Base-by-base conservation (phyloP, 2,888 invertebrate genomes). In the Drosophila neutralis region DNA sequence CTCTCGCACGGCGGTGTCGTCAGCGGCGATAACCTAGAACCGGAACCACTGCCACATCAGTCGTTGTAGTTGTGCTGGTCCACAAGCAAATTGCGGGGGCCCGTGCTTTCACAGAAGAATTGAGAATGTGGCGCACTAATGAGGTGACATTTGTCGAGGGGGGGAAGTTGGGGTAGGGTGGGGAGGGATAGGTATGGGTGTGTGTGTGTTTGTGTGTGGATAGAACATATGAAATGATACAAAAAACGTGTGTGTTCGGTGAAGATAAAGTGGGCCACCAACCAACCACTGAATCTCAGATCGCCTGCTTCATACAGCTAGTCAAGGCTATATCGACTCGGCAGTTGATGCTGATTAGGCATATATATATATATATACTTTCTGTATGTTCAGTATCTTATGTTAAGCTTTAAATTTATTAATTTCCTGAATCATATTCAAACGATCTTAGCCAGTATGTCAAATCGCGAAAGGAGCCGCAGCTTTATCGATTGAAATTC, bases 1-100 rank as follows among this genome's bases (percentile, higher is more conserved):
- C 97, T 96, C 92, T 98, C 98, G 84, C 98, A 95, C 40, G 97
- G 97, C 72, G 98, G 98, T 76, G 97, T 97, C 80, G 96, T 97
- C 83, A 96, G 93, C 40, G 97, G 96, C 80, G 96, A 97, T 90
- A 98, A 94, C 93, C 97, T 96, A 93, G 92, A 93, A 93, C 93
- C 93, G 91, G 93, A 93, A 93, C 92, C 93, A 93, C 93, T 93
- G 87, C 78, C 83, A 54, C 79, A 90, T 92, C 89, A 92, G 90
- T 90, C 88, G 83, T 89, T 91, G 93, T 92, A 93, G 92, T 92
- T 91, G 89, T 87, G 90, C 93, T 92, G 91, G 92, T 92, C 92
- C 88, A 92, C 88, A 90, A 85, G 85, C 83, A 80, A 82, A 85
- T 87, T 87, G 87, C 87, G 87, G 91, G 89, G 93, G 93, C 93